Conservation (phyloP, 2,113 vertebrate genomes). For the Otis tarda region DNA sequence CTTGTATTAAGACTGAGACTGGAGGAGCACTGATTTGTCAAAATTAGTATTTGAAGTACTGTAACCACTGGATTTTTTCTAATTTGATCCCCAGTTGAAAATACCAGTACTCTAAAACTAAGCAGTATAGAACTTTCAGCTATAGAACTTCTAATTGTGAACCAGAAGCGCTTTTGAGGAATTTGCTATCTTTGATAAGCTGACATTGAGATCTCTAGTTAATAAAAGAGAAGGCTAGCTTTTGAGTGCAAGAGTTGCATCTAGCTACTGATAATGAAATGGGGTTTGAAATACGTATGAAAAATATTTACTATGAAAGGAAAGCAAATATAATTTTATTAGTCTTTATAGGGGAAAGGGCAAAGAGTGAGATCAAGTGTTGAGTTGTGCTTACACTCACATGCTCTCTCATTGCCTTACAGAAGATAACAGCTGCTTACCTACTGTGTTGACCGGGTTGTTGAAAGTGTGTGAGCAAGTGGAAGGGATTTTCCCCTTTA, state of each 20-base stretch:
- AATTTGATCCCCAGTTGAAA: neutral
- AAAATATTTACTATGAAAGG: neutral
- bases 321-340: neutral
- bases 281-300: neutral
- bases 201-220: neutral
- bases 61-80: neutral
- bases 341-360: neutral
- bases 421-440: neutral
- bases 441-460: neutral
- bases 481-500: neutral
- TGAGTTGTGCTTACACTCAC: neutral
- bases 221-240: neutral
- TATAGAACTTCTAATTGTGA: neutral
- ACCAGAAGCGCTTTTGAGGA: neutral
- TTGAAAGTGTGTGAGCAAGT: neutral
- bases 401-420: neutral
- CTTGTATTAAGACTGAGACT: neutral
- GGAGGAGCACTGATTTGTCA: neutral
- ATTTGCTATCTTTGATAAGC: neutral
- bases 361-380: neutral
- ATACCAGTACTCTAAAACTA: neutral
- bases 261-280: neutral
- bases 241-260: neutral
- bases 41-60: neutral
- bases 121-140: neutral